Base-by-base conservation (phyloP, 1,140 invertebrate species). In the Drosophila azteca region DNA sequence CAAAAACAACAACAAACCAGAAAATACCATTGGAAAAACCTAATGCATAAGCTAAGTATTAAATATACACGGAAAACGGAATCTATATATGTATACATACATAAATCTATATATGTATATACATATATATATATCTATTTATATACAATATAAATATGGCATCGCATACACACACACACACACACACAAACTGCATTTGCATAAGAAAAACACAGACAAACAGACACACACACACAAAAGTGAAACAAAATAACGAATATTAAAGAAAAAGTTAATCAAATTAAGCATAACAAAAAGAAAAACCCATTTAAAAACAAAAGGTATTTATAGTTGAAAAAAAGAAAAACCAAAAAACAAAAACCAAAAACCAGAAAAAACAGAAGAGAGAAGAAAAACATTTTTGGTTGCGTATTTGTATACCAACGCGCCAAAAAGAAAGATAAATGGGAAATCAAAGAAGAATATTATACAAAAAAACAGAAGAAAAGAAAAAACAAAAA, bases 161-260 rank as follows among this genome's bases (percentile, higher is more conserved):
- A 82, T 82, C 45, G 49, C 45, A 62, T 52, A 76, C 72, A 67
- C 65, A 46, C 31, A 59, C 59, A 65, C 49, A 80, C 44, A 79
- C 71, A 57, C 54, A 65, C 15, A 60, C 29, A 57, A 69, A 62
- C 50, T 39, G 69, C 74, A 77, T 82, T 81, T 80, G 68, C 74
- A 87, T 76, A 71, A 66, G 52, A 77, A 78, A 77, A 65, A 57
- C 54, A 65, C 15, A 60, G 20, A 57, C 35, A 60, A 7, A 31
- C 29, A 8, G 8, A 31, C 8, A 35, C 2, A 35, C 3, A 45
- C 35, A 35, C 20, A 67, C 66, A 80, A 61, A 83, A 72, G 67
- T 80, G 81, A 80, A 85, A 84, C 60, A 84, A 80, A 63, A 68
- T 87, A 87, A 83, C 83, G 83, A 88, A 87, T 83, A 87, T 87